These are phyloP conservation scores for Eonycteris spelaea DNA, from an alignment of 2,113 vertebrate genomes.

Conservation along the genomic window DNA sequence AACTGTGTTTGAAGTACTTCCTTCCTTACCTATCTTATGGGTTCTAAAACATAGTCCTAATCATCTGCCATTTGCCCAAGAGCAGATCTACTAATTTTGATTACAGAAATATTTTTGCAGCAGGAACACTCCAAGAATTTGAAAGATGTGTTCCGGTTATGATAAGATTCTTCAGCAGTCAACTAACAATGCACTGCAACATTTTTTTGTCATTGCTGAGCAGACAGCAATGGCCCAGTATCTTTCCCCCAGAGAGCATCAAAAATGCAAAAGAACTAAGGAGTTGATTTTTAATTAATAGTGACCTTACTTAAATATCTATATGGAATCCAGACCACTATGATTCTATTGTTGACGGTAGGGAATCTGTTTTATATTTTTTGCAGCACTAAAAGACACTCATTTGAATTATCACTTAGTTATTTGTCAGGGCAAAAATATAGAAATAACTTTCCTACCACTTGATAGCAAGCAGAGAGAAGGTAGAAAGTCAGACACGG, in stretches of 20 bases:
- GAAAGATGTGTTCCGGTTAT: neutral
- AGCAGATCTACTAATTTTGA: neutral
- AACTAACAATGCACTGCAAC: neutral
- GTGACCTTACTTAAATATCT: neutral
- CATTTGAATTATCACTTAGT: neutral
- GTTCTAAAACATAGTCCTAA: neutral
- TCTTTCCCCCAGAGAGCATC: neutral
- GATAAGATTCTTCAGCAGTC: neutral
- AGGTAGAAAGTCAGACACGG: neutral
- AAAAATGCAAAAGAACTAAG: neutral
- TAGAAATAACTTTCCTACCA: neutral
- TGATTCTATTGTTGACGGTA: accelerated
- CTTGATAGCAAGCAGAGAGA: neutral
- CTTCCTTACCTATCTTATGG: neutral
- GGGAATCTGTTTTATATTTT: neutral
- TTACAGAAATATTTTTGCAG: neutral
- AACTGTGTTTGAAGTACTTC: neutral
- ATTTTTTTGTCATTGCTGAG: neutral
- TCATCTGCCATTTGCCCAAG: neutral
- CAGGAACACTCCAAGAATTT: neutral
- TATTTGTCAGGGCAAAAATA: neutral
- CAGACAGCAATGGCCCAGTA: neutral
- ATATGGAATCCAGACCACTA: neutral
- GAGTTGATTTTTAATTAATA: neutral
- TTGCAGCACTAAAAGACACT: neutral